Evolutionary conservation across 1,140 invertebrate species (phyloP).

Genomic region (Philaenus spumarius): DNA sequence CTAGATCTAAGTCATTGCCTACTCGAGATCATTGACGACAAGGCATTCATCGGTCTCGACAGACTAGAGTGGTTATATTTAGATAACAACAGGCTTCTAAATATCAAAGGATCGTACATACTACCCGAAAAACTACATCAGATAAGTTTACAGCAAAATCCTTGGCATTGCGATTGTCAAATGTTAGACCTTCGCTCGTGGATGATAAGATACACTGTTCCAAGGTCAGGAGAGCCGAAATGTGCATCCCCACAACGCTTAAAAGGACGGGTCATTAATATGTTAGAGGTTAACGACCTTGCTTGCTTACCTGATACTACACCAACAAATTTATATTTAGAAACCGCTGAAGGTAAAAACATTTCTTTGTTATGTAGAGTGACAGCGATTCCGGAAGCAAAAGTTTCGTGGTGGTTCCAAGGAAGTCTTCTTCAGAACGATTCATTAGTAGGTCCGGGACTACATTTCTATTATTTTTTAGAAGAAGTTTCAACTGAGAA

Average conservation of each 20-base stretch:
- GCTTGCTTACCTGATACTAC: conserved; percentile 74
- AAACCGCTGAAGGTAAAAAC: conserved; percentile 70
- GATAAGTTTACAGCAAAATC: conserved; percentile 75
- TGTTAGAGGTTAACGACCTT: conserved; percentile 60
- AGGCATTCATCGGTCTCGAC: conserved; percentile 72
- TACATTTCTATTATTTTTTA: conserved; percentile 57
- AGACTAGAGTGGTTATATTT: conserved; percentile 77
- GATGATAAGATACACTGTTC: conserved; percentile 64
- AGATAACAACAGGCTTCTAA: conserved; percentile 69
- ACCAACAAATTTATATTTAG: conserved; percentile 59
- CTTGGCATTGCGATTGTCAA: conserved; percentile 83
- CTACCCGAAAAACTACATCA: conserved; percentile 66
- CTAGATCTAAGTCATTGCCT: conserved; percentile 76
- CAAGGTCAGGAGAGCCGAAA: conserved; percentile 60
- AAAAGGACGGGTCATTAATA: conserved; percentile 56
- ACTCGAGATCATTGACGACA: conserved; percentile 66
- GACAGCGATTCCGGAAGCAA: conserved; percentile 66
- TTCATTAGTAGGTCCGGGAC: conserved; percentile 51
- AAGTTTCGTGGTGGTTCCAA: conserved; percentile 72
- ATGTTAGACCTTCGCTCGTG: conserved; percentile 66
- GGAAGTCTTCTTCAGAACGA: conserved; percentile 63
- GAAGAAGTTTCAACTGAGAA: conserved; percentile 62
- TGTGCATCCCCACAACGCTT: conserved; percentile 64
- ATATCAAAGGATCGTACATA: conserved; percentile 58
- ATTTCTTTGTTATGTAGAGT: conserved; percentile 70